phyloP scores from a whole-genome alignment of 2,888 invertebrate species.

The Ernsta delagoae region DNA sequence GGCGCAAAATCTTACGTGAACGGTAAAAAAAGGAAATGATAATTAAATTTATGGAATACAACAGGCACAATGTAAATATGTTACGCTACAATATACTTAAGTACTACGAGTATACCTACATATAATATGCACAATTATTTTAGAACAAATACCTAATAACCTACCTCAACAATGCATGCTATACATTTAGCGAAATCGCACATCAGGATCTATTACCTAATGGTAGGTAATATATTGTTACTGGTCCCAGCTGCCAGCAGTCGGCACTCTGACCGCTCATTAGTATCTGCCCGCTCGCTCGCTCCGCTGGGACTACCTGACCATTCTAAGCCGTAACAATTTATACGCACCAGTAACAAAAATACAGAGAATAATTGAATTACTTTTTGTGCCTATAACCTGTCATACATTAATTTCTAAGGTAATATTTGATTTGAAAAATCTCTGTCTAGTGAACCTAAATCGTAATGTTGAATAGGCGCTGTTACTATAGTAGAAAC shows the following conservation, averaged over 20 bases:
- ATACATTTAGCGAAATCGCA: neutral
- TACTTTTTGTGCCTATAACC: neutral
- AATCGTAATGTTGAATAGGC: no score
- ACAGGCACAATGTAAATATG: no score
- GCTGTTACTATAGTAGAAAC: neutral
- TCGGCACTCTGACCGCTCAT: slow-evolving; percentile 2
- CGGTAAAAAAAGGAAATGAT: neutral
- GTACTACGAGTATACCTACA: no score
- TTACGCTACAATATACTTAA: no score
- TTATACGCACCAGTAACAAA: neutral
- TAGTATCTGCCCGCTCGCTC: neutral
- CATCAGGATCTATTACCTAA: slow-evolving; percentile 1
- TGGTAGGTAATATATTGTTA: neutral
- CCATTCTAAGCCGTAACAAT: neutral
- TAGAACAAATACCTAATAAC: no score
- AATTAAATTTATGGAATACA: no score
- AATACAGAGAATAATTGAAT: neutral
- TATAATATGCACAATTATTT: no score
- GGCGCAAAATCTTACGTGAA: slow-evolving; percentile 22
- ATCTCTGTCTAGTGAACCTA: no score
- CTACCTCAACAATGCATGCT: no score
- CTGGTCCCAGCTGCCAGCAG: slow-evolving; percentile 3
- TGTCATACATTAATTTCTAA: neutral
- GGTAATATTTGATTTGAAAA: neutral
- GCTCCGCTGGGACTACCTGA: neutral